These are phyloP conservation scores for Coptodon rendalli DNA, from an alignment of 2,113 vertebrate species.

Conservation along the genomic window DNA sequence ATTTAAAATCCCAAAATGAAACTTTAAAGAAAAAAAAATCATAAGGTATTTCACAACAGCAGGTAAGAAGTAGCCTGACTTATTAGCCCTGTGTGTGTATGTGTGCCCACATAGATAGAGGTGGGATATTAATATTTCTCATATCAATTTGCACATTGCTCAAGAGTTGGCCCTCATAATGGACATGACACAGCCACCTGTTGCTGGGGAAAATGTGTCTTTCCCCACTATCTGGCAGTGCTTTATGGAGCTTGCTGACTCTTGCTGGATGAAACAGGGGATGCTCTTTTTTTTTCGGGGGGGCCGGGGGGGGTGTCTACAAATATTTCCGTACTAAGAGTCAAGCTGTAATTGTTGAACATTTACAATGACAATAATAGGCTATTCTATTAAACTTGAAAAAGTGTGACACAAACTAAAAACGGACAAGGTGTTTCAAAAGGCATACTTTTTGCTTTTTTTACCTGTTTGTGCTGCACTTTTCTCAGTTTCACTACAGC, in stretches of 20 bases:
- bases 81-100: neutral
- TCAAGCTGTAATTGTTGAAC: neutral
- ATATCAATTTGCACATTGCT: neutral
- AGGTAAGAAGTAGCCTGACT: neutral
- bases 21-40: neutral
- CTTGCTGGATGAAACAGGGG: neutral
- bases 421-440: neutral
- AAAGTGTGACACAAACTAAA: neutral
- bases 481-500: neutral
- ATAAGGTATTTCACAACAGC: neutral
- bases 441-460: neutral
- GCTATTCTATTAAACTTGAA: neutral
- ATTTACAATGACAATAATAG: neutral
- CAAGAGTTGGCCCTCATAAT: neutral
- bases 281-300: accelerated
- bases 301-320: accelerated
- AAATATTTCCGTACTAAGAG: too few relatives aligned
- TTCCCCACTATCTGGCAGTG: neutral
- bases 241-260: neutral
- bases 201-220: neutral
- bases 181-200: neutral
- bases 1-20: neutral
- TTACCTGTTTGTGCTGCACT: neutral
- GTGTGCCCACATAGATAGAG: neutral
- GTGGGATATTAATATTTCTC: neutral